Base-by-base conservation (phyloP, 1,140 invertebrate genomes). In the Apocrypta bakeri region DNA sequence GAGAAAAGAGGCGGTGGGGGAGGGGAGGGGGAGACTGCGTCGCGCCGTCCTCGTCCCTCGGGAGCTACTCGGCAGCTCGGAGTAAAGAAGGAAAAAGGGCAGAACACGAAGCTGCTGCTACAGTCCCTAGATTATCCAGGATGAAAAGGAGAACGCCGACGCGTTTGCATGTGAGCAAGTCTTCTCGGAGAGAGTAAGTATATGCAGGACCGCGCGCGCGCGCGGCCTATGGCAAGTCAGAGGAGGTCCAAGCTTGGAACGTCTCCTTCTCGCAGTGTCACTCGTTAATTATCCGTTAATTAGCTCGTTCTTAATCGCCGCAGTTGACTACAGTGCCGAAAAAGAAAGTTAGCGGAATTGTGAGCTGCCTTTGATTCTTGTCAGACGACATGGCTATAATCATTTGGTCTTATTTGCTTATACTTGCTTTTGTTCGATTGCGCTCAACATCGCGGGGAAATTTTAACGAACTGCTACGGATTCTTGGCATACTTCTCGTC, bases 271-370 rank as follows among this genome's bases (percentile, higher is more conserved):
- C 84, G 81, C 87, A 89, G 90, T 90, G 90, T 90, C 89, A 90
- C 87, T 86, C 90, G 87, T 91, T 92, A 91, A 92, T 92, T 92
- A 91, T 88, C 87, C 88, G 86, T 91, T 92, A 91, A 92, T 92
- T 91, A 91, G 89, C 87, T 85, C 85, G 21, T 40, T 69, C 42
- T 80, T 81, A 71, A 69, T 76, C 42, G 68, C 31, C 14, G 24
- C 7, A 27, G 25, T 25, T 8, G 68, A 6, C 3, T 17, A 21
- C 48, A 17, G 48, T 56, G 48, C n/a, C 11, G 42, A 11, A 17
- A 24, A 40, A 14, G 21, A 72, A 1, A 6, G 24, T 11, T 37
- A 42, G n/a, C 37, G n/a, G 21, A 56, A 56, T 1, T 29, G 11
- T 31, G n/a, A 27, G n/a, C 8, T 27, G 9, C 2, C 27, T 79